A percentile compares a stretch with the other conserved stretches of the same genome.
Conservation (phyloP, 2,113 vertebrate genomes). For the Rhinopomastus cyanomelas region DNA sequence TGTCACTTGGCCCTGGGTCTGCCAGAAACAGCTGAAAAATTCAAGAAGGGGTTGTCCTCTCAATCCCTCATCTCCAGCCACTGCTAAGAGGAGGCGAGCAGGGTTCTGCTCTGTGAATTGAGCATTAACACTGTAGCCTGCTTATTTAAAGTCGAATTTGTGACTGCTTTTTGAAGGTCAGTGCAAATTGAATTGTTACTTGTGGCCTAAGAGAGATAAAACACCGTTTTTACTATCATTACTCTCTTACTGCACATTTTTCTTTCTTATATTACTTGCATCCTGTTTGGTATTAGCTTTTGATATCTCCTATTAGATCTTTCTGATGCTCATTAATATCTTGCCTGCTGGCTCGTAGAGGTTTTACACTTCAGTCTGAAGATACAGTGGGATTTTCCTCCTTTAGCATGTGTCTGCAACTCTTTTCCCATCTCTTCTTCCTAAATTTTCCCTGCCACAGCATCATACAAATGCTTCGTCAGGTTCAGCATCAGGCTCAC, state of each 20-base stretch:
- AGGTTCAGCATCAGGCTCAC: background rate
- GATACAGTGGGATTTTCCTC: background rate
- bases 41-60: background rate
- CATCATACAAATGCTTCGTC: background rate
- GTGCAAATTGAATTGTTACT: background rate
- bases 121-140: background rate
- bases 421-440: background rate
- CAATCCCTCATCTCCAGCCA: accelerated
- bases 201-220: background rate
- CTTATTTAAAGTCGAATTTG: conserved; percentile 1
- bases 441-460: background rate
- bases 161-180: background rate
- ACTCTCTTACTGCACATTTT: background rate
- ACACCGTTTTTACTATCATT: background rate
- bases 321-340: conserved; percentile 1
- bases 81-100: background rate
- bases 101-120: background rate
- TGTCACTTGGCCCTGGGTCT: background rate
- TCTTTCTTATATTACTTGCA: conserved; percentile 1
- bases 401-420: background rate
- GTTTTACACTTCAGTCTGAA: background rate
- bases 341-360: background rate
- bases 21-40: background rate
- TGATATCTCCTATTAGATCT: conserved; percentile 37
- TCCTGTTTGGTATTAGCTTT: background rate